Percentiles rank a stretch among this genome's conserved stretches.
Evolutionary conservation across 2,888 invertebrate species (phyloP).

Genomic region (Keiferia lycopersicella): DNA sequence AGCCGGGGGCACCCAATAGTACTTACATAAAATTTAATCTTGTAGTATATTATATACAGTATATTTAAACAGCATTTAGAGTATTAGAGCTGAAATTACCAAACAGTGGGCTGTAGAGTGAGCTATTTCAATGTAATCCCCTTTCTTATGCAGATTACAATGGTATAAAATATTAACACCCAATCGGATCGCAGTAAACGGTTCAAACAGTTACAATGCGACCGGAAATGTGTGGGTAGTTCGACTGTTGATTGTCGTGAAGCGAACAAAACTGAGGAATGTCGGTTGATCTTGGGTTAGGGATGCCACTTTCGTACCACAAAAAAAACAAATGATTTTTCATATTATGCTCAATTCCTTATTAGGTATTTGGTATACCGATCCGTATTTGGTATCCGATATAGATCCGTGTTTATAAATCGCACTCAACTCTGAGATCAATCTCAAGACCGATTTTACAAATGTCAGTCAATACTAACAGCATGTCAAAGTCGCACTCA

Average conservation of each 20-base stretch:
- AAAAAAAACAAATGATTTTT: too few relatives aligned
- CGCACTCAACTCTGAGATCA: too few relatives aligned
- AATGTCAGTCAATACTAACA: too few relatives aligned
- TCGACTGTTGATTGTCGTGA: conserved; percentile 41
- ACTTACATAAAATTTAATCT: conserved; percentile 4
- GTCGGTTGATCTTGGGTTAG: conserved; percentile 61
- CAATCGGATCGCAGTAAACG: conserved; percentile 51
- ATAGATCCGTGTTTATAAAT: too few relatives aligned
- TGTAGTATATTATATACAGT: too few relatives aligned
- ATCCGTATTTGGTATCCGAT: too few relatives aligned
- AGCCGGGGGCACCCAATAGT: neutral
- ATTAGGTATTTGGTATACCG: too few relatives aligned
- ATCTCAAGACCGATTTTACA: too few relatives aligned
- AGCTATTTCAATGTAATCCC: conserved; percentile 34
- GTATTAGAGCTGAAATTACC: conserved; percentile 24
- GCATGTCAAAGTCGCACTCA: too few relatives aligned
- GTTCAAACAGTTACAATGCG: conserved; percentile 46
- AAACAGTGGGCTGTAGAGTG: conserved; percentile 31
- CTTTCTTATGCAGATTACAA: conserved; percentile 41
- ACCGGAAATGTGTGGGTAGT: conserved; percentile 72
- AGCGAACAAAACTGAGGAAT: conserved; percentile 69
- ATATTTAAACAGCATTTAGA: conserved; percentile 22
- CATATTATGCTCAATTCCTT: too few relatives aligned
- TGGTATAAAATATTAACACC: conserved; percentile 44
- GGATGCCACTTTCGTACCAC: too few relatives aligned